phyloP scores from a whole-genome alignment of 2,797 vertebrate genomes.

The Gymnoscopelus braueri region DNA sequence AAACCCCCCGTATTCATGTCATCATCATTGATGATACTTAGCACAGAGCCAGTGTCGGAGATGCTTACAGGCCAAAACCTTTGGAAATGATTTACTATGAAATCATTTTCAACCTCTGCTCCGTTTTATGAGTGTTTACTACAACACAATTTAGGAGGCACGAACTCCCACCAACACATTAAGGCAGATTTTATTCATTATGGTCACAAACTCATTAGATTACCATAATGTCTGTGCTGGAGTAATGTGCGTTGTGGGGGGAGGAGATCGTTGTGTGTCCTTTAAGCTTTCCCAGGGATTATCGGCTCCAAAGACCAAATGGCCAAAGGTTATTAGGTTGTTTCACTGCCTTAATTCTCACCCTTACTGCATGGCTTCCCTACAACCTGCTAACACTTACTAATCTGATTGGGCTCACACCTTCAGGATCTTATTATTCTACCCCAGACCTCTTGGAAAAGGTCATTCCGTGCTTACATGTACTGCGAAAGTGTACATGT shows the following conservation, averaged over 20 bases:
- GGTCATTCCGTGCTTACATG: constrained; percentile 24
- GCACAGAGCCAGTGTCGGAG: background rate
- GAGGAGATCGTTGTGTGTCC: constrained; percentile 37
- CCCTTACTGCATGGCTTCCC: constrained; percentile 18
- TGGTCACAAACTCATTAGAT: constrained; percentile 16
- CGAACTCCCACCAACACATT: constrained; percentile 1
- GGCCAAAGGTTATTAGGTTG: constrained; percentile 55
- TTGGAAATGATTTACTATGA: constrained; percentile 15
- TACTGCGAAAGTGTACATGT: background rate
- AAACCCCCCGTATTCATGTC: constrained; percentile 4
- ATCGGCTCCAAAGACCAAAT: constrained; percentile 58
- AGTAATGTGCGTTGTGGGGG: constrained; percentile 24
- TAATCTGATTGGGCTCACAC: constrained; percentile 50
- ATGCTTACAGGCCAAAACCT: constrained; percentile 7
- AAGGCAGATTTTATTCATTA: constrained; percentile 23
- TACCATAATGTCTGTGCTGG: constrained; percentile 9
- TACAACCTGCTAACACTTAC: constrained; percentile 20
- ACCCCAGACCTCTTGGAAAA: constrained; percentile 18
- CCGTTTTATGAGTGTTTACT: constrained; percentile 21
- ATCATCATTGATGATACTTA: background rate
- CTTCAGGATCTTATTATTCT: constrained; percentile 23
- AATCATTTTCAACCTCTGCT: background rate
- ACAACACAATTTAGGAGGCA: constrained; percentile 9
- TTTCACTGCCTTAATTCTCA: constrained; percentile 51
- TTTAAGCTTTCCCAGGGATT: constrained; percentile 69